These are phyloP conservation scores for Aproaerema taeniolella DNA, from an alignment of 2,888 invertebrate species.

Conservation along the genomic window DNA sequence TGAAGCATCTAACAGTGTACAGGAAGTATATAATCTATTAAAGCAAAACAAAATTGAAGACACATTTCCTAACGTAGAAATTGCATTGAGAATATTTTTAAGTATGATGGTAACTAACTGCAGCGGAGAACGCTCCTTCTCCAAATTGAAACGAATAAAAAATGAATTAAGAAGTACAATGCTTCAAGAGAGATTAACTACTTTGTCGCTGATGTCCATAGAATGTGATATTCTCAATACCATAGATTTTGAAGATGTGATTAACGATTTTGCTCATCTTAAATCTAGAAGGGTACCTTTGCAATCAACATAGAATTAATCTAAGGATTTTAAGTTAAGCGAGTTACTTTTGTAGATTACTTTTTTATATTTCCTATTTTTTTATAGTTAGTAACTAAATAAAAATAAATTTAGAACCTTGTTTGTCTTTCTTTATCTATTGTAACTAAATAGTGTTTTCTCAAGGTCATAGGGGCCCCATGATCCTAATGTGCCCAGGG, in stretches of 20 bases:
- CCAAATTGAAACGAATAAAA: slow-evolving; percentile 24
- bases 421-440: slow-evolving; percentile 13
- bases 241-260: slow-evolving; percentile 28
- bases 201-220: slow-evolving; percentile 25
- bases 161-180: slow-evolving; percentile 26
- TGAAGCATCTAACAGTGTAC: slow-evolving; percentile 15
- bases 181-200: slow-evolving; percentile 25
- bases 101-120: slow-evolving; percentile 25
- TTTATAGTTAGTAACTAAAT: slow-evolving; percentile 11
- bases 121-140: slow-evolving; percentile 26
- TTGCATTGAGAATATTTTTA: slow-evolving; percentile 28
- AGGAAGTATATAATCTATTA: slow-evolving; percentile 19
- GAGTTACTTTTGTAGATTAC: slow-evolving; percentile 16
- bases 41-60: slow-evolving; percentile 21
- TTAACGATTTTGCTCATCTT: slow-evolving; percentile 25
- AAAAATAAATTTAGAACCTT: slow-evolving; percentile 14
- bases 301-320: slow-evolving; percentile 17
- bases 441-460: slow-evolving; percentile 13
- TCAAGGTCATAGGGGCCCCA: slow-evolving; percentile 19
- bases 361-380: slow-evolving; percentile 8
- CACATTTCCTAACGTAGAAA: slow-evolving; percentile 29
- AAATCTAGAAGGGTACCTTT: slow-evolving; percentile 19
- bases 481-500: slow-evolving; percentile 18
- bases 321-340: neutral
- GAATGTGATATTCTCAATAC: slow-evolving; percentile 26